Evolutionary conservation across 2,888 invertebrate genomes (phyloP).

Genomic region (Limnephilus auricula): DNA sequence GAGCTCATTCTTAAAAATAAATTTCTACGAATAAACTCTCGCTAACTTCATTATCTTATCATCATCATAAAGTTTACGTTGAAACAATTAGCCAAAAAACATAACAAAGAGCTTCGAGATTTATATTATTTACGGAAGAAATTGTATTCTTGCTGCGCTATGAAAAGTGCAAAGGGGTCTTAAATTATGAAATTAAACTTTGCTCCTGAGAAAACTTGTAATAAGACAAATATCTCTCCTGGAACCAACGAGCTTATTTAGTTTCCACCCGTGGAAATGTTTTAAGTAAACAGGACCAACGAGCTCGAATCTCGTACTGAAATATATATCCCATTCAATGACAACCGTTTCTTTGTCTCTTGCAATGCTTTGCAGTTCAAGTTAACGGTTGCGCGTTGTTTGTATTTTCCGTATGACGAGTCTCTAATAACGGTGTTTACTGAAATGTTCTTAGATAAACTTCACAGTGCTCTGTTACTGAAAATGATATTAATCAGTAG

Average conservation of each 20-base stretch:
- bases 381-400: slow-evolving; percentile 18
- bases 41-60: neutral
- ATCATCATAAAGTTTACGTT: neutral
- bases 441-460: slow-evolving; percentile 37
- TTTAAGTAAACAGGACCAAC: slow-evolving; percentile 18
- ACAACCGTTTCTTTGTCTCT: slow-evolving; percentile 42
- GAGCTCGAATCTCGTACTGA: neutral
- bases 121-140: neutral
- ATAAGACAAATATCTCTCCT: slow-evolving; percentile 36
- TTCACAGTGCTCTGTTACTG: neutral
- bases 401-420: slow-evolving; percentile 50
- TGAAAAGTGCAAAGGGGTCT: slow-evolving; percentile 35
- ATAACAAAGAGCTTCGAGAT: neutral
- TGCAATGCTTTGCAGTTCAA: slow-evolving; percentile 45
- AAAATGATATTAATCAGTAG: neutral
- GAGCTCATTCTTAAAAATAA: neutral
- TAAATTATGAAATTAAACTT: slow-evolving; percentile 53
- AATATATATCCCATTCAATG: slow-evolving; percentile 52
- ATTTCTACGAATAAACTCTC: neutral
- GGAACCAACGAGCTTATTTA: slow-evolving; percentile 22
- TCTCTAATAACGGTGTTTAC: slow-evolving; percentile 53
- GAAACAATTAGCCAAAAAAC: slow-evolving; percentile 2
- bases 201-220: slow-evolving; percentile 42
- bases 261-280: slow-evolving; percentile 35
- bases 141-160: slow-evolving; percentile 8